A percentile compares a stretch with the other conserved stretches of the same genome.
Evolutionary conservation across 2,797 vertebrate species (phyloP).

Genomic region (Acanthornis magna): DNA sequence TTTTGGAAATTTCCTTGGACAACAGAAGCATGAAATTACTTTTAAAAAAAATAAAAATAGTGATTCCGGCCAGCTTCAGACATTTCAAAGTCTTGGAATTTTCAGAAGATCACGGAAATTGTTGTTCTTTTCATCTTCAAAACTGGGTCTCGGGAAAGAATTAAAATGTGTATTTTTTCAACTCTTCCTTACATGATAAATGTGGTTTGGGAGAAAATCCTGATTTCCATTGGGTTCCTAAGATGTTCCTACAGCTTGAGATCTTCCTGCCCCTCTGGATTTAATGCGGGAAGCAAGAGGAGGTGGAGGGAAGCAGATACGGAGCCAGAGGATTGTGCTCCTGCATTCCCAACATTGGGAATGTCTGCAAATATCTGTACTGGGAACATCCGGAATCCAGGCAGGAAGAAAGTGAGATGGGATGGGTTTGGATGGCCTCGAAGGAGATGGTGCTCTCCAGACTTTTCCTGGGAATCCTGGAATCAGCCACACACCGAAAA

Average conservation of each 20-base stretch:
- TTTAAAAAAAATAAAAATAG: fast-evolving
- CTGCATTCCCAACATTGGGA: background rate
- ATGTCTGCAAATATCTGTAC: background rate
- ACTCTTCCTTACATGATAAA: background rate
- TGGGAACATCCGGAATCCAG: background rate
- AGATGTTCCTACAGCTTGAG: background rate
- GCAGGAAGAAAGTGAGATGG: background rate
- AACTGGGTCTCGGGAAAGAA: background rate
- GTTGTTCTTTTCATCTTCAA: background rate
- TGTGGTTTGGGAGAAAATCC: background rate
- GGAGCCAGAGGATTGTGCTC: background rate
- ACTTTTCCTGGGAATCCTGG: background rate
- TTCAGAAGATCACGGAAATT: background rate
- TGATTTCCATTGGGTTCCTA: background rate
- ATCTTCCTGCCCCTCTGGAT: background rate
- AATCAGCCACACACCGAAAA: background rate
- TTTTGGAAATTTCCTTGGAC: background rate
- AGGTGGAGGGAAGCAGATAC: background rate
- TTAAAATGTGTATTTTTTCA: background rate
- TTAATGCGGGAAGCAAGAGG: background rate
- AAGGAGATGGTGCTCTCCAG: background rate
- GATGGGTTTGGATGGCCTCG: background rate
- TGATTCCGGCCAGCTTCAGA: fast-evolving
- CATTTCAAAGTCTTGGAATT: background rate
- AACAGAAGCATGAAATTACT: background rate